Evolutionary conservation across 2,797 vertebrate genomes (phyloP), one percentile per base, ranked within the genome.

Genomic region (Pseudochirops corinnae): DNA sequence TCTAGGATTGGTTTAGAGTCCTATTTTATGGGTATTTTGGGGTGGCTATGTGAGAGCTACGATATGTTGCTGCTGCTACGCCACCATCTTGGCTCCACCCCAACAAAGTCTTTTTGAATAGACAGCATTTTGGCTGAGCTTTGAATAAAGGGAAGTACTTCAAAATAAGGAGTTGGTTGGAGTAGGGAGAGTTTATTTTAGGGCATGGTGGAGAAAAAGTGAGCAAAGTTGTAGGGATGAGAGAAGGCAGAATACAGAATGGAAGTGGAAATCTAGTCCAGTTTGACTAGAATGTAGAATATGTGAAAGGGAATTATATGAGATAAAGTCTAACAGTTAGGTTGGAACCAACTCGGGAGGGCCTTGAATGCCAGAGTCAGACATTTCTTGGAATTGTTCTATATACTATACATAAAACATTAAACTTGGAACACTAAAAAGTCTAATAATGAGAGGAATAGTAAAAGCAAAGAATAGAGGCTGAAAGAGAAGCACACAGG

Each of bases 371-470:
- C 39, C 21, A 50, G 74, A 46, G 39, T 87, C 21, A 50, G 74
- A 50, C 3, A 12, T 46, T 87, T 46, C 9, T 46, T 87, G 24
- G 39, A 50, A 87, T 26, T 46, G 21, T 87, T 87, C 18, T 46
- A 46, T 46, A n/a, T 24, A 46, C n/a, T 24, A n/a, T 74, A 10
- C 18, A 74, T 87, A 87, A 87, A 87, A 87, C 39, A 46, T 50
- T 24, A 26, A 46, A 50, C 10, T 50, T 46, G 39, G 39, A 46
- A 46, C 7, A 26, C 46, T 46, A 87, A 87, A 26, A 87, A 46
- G n/a, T 87, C 74, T 50, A 87, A 87, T 50, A 87, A 87, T 50
- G 74, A 87, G 94, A 96, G 26, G 93, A 90, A 93, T 39, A 93
- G 18, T n/a, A 26, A 33, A 55, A 92, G 12, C 60, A 0, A 74